Base-by-base conservation (phyloP, 2,888 invertebrate genomes). In the Tricholauxania praeusta region DNA sequence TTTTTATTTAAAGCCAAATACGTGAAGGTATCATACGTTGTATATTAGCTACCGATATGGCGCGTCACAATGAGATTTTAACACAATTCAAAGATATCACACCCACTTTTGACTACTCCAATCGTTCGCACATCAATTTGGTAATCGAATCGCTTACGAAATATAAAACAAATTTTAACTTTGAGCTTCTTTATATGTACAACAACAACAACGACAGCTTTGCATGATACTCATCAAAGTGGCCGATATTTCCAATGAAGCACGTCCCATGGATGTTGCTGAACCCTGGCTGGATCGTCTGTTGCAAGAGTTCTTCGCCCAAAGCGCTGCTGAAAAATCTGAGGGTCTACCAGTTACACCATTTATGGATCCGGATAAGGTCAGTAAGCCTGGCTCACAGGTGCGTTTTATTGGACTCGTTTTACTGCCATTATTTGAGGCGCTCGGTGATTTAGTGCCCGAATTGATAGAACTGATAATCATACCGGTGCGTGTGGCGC, bases 291-390 rank as follows among this genome's bases (percentile, higher is more conserved):
- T 94, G 75, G 94, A 94, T 83, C 91, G 92, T 73, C 89, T 94
- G 57, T 80, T 87, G 67, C 87, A 90, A 86, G 92, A 93, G 85
- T 93, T 93, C 83, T 93, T 93, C 85, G 92, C 92, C 79, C 93
- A 93, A 86, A 93, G 93, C 85, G 94, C 94, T 79, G 92, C 93
- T 6, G 94, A 95, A 85, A 94, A 94, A 83, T 89, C 93, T 47
- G 94, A 94, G 86, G 94, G 94, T 12, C 88, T 95, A 76, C 94
- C 94, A 6, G 94, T 95, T 47, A 94, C 94, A 39, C 94, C 95
- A 0, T 94, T 95, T 84, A 95, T 95, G 94, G 95, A 95, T 86
- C 90, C 94, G 49, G 94, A 94, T 78, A 94, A 94, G 87, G 93
- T 94, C 71, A 94, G 94, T 74, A 94, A 94, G 84, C 93, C 94